phyloP scores from a whole-genome alignment of 37 sponge, comb jelly and placozoan species.

The Theonella swinhoei region DNA sequence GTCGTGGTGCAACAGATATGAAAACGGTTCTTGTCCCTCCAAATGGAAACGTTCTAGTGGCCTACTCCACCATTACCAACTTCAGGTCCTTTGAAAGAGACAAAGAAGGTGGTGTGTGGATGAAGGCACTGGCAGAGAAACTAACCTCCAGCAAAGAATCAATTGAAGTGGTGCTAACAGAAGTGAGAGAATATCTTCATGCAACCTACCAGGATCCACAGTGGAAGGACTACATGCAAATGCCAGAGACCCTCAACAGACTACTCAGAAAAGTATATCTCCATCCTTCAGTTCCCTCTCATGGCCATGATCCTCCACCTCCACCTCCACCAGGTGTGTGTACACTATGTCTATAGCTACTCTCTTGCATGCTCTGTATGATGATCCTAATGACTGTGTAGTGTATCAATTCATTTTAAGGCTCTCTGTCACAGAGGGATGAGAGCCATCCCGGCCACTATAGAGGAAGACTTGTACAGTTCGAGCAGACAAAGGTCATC shows the following conservation, averaged over 20 bases:
- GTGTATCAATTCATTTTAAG: neutral
- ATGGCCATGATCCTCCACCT: neutral
- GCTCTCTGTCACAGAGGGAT: neutral
- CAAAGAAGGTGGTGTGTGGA: slow-evolving; percentile 38
- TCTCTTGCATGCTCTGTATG: too few relatives aligned
- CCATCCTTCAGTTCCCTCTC: neutral
- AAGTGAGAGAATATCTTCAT: slow-evolving; percentile 22
- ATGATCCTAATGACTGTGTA: too few relatives aligned
- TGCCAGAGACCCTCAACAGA: slow-evolving; percentile 12
- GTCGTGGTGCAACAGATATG: neutral
- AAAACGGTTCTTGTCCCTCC: neutral
- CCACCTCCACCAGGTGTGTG: neutral
- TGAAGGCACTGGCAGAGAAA: slow-evolving; percentile 19
- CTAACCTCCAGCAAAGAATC: neutral
- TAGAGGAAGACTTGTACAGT: neutral
- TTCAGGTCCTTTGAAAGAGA: slow-evolving; percentile 45
- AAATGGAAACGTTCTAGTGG: slow-evolving; percentile 28
- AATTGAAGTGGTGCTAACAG: slow-evolving; percentile 30
- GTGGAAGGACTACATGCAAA: neutral
- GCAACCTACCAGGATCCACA: neutral
- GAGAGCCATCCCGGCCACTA: neutral
- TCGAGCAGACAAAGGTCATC: neutral
- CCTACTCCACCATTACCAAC: slow-evolving; percentile 46
- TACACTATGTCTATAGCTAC: too few relatives aligned
- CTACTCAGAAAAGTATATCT: slow-evolving; percentile 27